Base-by-base conservation (phyloP, 2,113 vertebrate genomes). In the Ictidomys tridecemlineatus region DNA sequence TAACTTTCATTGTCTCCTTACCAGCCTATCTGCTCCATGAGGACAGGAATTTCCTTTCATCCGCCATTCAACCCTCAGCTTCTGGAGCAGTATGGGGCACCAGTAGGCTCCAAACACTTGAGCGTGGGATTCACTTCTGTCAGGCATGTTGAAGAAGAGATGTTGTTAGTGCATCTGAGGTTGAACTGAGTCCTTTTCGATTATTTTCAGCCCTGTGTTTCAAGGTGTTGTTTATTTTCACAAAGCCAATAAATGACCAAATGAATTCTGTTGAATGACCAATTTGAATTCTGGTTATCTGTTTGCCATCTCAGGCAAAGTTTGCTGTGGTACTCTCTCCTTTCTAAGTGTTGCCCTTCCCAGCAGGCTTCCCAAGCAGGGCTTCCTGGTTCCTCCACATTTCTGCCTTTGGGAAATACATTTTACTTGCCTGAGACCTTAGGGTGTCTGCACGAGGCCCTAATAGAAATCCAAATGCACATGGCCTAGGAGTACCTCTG, bases 371-470 rank as follows among this genome's bases (percentile, higher is more conserved):
- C 53, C 78, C 53, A 53, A 53, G 51, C 8, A 34, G 65, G 16
- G 7, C 48, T 74, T 73, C 70, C 88, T 84, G 42, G 32, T 74
- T 69, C 32, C 48, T 58, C 22, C 34, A 61, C n/a, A 32, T 22
- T 91, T 61, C 39, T 61, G 5, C 18, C 34, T 42, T 32, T 22
- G 32, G 22, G 12, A 51, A 91, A 87, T 28, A 69, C 16, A 58
- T 56, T 87, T 78, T 37, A 74, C 26, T 74, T 45, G 16, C 48
- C 48, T 51, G 48, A 51, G 48, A 51, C 48, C 48, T 13, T 51
- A 3, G 12, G 11, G 12, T 51, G 12, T 34, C 28, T 18, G 22
- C 53, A 58, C 0, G 32, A 86, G 28, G 26, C 32, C 16, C 8
- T 56, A 56, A 48, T 51, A 51, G 48, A 51, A 12, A 51, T 51